phyloP scores from a whole-genome alignment of 2,888 invertebrate species.

The Nomada hirtipes region DNA sequence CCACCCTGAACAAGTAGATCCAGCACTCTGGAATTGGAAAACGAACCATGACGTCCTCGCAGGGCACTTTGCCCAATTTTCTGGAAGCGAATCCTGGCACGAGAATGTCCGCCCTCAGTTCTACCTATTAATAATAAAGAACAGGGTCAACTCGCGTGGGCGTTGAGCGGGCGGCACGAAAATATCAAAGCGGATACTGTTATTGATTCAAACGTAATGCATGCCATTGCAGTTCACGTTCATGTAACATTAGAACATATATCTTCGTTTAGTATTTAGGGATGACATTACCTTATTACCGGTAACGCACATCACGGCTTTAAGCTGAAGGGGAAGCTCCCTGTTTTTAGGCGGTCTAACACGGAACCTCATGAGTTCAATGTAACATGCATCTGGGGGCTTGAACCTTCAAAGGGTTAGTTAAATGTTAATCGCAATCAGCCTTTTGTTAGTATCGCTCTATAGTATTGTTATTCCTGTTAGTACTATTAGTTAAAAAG shows the following conservation, averaged over 20 bases:
- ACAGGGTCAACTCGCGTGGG: neutral
- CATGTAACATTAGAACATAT: neutral
- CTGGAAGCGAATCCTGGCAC: slow-evolving; percentile 99
- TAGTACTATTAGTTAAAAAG: no score
- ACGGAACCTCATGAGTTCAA: slow-evolving; percentile 98
- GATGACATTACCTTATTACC: slow-evolving; percentile 89
- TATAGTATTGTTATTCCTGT: neutral
- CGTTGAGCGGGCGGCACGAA: neutral
- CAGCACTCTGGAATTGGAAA: slow-evolving; percentile 99
- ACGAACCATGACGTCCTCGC: slow-evolving; percentile 97
- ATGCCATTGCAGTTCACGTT: neutral
- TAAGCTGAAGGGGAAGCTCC: slow-evolving; percentile 97
- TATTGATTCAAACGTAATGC: neutral
- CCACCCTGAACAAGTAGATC: slow-evolving; percentile 99
- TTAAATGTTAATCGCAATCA: slow-evolving; percentile 24
- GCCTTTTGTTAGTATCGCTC: neutral
- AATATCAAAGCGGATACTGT: neutral
- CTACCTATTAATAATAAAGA: slow-evolving; percentile 88
- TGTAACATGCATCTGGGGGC: slow-evolving; percentile 98
- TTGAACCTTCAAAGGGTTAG: slow-evolving; percentile 89
- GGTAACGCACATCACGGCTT: slow-evolving; percentile 94
- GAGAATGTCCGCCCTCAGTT: slow-evolving; percentile 96
- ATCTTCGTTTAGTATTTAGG: neutral
- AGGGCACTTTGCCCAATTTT: slow-evolving; percentile 97
- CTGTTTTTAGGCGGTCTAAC: slow-evolving; percentile 97